Conservation (phyloP, 2,113 vertebrate species). For the Sebastes schlegelii region DNA sequence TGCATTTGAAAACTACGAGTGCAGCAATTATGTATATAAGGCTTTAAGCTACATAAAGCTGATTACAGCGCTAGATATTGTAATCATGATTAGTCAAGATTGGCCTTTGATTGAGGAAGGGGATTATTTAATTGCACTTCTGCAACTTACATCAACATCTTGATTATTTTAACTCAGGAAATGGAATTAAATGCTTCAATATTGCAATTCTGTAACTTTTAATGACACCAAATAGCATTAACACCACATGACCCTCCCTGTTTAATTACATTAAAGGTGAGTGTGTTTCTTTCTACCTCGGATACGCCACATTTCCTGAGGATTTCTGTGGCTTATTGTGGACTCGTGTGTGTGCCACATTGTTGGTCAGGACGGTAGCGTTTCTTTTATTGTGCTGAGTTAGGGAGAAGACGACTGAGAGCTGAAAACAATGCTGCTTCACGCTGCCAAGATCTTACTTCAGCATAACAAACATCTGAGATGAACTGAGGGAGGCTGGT, state of each 20-base stretch:
- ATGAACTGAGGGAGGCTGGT: conserved; percentile 45
- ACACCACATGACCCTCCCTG: neutral
- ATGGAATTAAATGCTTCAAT: neutral
- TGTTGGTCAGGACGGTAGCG: conserved; percentile 35
- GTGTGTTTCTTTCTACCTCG: neutral
- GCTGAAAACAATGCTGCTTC: conserved; percentile 59
- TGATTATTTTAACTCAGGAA: conserved; percentile 3
- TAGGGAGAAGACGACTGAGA: conserved; percentile 34
- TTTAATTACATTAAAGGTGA: neutral
- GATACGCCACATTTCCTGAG: neutral
- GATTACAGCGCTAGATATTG: neutral
- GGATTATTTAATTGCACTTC: conserved; percentile 22
- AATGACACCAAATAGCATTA: neutral
- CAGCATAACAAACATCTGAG: conserved; percentile 65
- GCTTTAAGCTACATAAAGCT: neutral
- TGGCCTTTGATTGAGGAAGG: conserved; percentile 21
- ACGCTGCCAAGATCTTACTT: conserved; percentile 52
- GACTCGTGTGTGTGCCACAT: neutral
- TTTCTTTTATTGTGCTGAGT: conserved; percentile 49
- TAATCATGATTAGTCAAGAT: conserved; percentile 7
- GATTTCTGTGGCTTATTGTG: neutral
- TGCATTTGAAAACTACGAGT: neutral
- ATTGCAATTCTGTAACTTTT: neutral
- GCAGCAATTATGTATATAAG: neutral
- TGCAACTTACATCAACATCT: conserved; percentile 2